Evolutionary conservation across 2,888 invertebrate species (phyloP).

Genomic region (Trachelus iudaicus): DNA sequence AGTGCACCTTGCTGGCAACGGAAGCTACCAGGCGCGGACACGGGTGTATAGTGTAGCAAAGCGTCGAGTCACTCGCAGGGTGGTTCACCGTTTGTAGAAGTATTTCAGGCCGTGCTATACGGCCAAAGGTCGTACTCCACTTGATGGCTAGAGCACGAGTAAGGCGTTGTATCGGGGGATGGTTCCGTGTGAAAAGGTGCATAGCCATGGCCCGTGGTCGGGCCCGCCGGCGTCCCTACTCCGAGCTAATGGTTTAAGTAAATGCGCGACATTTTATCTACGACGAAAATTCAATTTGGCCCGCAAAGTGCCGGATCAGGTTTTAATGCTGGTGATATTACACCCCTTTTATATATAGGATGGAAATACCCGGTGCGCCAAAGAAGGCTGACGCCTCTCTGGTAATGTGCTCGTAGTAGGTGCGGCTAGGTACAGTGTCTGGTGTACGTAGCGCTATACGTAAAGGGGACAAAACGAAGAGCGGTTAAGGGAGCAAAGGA

Average conservation of each 20-base stretch:
- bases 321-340: constrained; percentile 49
- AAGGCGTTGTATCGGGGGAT: neutral
- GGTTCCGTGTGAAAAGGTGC: neutral
- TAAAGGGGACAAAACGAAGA: neutral
- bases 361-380: constrained; percentile 1
- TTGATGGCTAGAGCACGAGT: neutral
- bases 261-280: constrained; percentile 47
- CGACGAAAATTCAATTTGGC: constrained; percentile 48
- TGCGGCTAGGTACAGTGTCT: neutral
- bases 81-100: neutral
- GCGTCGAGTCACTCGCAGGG: neutral
- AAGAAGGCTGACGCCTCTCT: neutral
- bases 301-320: constrained; percentile 50
- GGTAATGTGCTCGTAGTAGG: neutral
- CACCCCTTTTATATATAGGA: neutral
- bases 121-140: neutral
- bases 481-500: neutral
- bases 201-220: neutral
- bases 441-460: neutral
- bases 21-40: constrained; percentile 5
- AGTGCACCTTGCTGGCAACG: constrained; percentile 25
- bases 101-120: neutral
- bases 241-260: constrained; percentile 45
- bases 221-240: neutral
- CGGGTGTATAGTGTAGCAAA: constrained; percentile 1